Base-by-base conservation (phyloP, 2,113 vertebrate species). In the Chaetorhynchus papuensis region DNA sequence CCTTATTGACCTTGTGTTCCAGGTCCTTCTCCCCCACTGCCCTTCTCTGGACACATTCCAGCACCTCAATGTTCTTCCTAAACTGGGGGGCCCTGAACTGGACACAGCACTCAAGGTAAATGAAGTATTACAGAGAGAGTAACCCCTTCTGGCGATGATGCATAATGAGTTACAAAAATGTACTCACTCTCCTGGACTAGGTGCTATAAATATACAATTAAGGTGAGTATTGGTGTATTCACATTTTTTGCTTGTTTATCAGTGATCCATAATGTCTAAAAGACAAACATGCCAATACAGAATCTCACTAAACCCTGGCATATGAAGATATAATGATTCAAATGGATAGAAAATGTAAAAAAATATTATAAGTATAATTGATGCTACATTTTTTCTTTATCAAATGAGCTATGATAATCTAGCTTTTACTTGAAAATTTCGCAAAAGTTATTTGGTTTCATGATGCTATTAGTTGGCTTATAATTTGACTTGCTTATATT, bases 31-130 rank as follows among this genome's bases (percentile, higher is more conserved):
- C 11, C 81, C 53, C 6, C 10, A 18, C 7, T 83, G 33, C 21
- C 21, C 21, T 61, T 31, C 39, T 26, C 21, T 53, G 47, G 39
- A 26, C 33, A 37, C 0, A 0, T 14, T 83, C 33, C 39, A 53
- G 33, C 11, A 22, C 17, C 27, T 22, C 47, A 33, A 6, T 33
- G 4, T 37, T 33, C 27, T 54, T 72, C 39, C 39, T 33, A 15
- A 53, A 37, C 0, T 52, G 7, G 7, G 21, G 22, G 33, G 4
- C 13, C 17, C 22, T 6, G 39, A 37, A 33, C 13, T 27, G 47
- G 42, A 22, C 68, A 45, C 17, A 63, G 9, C 18, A 8, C 16
- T 75, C 15, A 52, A 63, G 54, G 42, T 39, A 83, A 33, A 41
- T 3, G 0, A 54, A 31, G 2, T 37, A 13, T 28, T 66, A 9